Base-by-base conservation (phyloP, 2,888 invertebrate species). In the Orchestes rusci region DNA sequence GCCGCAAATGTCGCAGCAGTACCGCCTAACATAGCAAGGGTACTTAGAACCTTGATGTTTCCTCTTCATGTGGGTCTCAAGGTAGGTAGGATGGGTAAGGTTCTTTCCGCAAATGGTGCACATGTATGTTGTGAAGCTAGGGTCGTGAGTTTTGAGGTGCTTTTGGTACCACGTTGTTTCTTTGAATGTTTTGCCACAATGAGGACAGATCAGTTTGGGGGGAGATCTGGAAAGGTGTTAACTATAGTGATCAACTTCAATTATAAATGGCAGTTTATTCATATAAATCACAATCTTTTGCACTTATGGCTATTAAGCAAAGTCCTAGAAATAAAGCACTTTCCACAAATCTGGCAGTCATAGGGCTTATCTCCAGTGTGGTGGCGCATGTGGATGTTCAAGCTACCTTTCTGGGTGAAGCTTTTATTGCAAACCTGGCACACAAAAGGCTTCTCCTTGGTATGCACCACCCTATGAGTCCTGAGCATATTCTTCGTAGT, bases 391-490 rank as follows among this genome's bases (percentile, higher is more conserved):
- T 76, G 76, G 4, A 71, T 65, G 7, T 70, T 70, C 29, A 76
- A 53, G 1, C 73, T 71, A 45, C 70, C 71, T 49, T 70, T 70
- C 47, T 76, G 71, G 31, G 74, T 73, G 53, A 76, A 77, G 2
- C 71, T 58, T 53, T 75, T 77, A 32, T 70, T 70, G 46, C 77
- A 77, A 40, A 70, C 64, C 2, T 71, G 68, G 49, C 77, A 77
- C 10, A 70, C 67, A 36, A 68, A 74, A 1, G 76, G 76, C 32
- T 73, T 65, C 1, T 72, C 66, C 5, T 74, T 73, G 1, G 73
- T 72, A 43, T 77, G 77, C 0, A 68, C 68, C 0, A 75, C 70
- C 62, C 70, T 70, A 39, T 77, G 77, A 1, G 70, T 65, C 19
- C 67, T 69, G 35, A 77, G 52, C 3, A 69, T 50, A 10, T 68